A percentile compares a stretch with the other conserved stretches of the same genome.
Evolutionary conservation across 2,113 vertebrate species (phyloP).

Genomic region (Osmerus mordax): DNA sequence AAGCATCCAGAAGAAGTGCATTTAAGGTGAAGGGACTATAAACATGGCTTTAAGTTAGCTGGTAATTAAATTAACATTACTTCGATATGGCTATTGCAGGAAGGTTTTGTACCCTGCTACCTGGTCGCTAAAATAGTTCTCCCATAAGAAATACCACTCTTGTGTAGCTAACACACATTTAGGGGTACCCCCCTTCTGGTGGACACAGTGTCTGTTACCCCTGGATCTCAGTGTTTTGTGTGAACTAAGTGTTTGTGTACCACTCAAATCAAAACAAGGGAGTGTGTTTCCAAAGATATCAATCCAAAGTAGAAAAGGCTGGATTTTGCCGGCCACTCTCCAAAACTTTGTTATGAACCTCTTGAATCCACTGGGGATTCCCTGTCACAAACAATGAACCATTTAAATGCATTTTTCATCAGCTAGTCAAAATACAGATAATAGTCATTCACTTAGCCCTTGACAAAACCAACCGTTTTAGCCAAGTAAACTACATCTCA

Average conservation of each 20-base stretch:
- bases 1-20: slow-evolving; percentile 45
- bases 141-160: no score
- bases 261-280: slow-evolving; percentile 22
- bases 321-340: slow-evolving; percentile 8
- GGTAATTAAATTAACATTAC: slow-evolving; percentile 46
- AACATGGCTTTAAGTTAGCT: slow-evolving; percentile 42
- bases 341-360: slow-evolving; percentile 22
- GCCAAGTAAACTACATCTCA: slow-evolving; percentile 51
- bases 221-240: no score
- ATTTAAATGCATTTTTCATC: slow-evolving; percentile 59
- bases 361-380: slow-evolving; percentile 39
- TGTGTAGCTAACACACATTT: no score
- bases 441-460: slow-evolving; percentile 33
- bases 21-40: slow-evolving; percentile 54
- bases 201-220: no score
- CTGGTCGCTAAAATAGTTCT: no score
- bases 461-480: slow-evolving; percentile 44
- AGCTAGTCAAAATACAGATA: slow-evolving; percentile 63
- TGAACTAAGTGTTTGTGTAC: no score
- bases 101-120: background rate
- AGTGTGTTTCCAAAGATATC: slow-evolving; percentile 25
- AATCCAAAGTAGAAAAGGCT: slow-evolving; percentile 10
- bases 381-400: slow-evolving; percentile 50
- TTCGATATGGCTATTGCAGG: slow-evolving; percentile 22
- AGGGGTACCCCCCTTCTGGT: no score